phyloP scores from a whole-genome alignment of 2,113 vertebrate genomes.

The pig (Sus scrofa) region DNA sequence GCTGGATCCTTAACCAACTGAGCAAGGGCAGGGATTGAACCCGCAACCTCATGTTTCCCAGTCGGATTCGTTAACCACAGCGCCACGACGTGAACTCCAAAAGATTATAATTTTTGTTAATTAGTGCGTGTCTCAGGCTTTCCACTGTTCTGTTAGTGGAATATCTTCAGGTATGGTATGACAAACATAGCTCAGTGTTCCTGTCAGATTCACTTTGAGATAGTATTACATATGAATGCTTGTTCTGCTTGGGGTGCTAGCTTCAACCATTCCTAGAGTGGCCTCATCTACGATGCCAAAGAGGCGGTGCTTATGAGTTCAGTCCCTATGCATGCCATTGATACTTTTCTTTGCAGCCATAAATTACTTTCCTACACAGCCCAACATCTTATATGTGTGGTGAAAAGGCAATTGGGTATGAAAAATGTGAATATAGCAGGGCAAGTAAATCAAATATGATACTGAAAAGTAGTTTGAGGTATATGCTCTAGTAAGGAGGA shows the following conservation, averaged over 20 bases:
- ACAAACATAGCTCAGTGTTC: not conserved
- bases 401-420: not conserved
- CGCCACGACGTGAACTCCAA: too few species aligned
- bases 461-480: not conserved
- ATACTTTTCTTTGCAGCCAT: not conserved
- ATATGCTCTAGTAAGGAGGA: not conserved
- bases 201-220: not conserved
- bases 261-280: not conserved
- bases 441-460: not conserved
- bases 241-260: not conserved
- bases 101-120: not conserved
- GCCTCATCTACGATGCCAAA: not conserved
- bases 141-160: not conserved
- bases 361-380: not conserved
- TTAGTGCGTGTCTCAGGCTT: not conserved
- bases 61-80: too few species aligned
- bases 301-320: not conserved
- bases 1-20: too few species aligned
- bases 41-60: too few species aligned
- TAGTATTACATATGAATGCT: not conserved
- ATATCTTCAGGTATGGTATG: not conserved
- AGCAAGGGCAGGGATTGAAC: too few species aligned
- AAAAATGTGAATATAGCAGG: not conserved
- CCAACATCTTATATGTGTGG: not conserved
- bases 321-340: rapidly evolving